Conservation (phyloP, 2,888 invertebrate species). For the Oasisia sp. region DNA sequence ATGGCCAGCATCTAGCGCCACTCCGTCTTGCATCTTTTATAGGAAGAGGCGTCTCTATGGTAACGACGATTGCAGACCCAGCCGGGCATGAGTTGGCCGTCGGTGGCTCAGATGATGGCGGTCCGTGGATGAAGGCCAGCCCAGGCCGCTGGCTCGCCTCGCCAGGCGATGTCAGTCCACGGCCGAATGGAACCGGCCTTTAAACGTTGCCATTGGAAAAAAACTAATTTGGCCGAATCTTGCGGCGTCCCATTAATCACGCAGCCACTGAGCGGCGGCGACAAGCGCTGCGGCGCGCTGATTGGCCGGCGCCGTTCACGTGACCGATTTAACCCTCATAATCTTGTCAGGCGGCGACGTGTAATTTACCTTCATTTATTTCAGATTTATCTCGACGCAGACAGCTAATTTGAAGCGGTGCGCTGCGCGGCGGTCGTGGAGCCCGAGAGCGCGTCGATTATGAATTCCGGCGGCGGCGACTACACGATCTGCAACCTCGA, state of each 20-base stretch:
- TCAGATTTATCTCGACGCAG: slow-evolving; percentile 33
- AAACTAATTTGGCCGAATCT: slow-evolving; percentile 32
- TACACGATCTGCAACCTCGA: slow-evolving; percentile 64
- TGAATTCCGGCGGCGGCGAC: slow-evolving; percentile 53
- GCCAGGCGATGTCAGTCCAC: not conserved
- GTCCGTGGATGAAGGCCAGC: not conserved
- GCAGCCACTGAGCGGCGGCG: not conserved
- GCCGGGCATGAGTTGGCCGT: slow-evolving; percentile 13
- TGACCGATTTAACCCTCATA: slow-evolving; percentile 36
- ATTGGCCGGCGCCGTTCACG: slow-evolving; percentile 35
- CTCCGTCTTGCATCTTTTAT: slow-evolving; percentile 7
- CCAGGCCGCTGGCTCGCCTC: not conserved
- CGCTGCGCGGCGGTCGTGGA: slow-evolving; percentile 17
- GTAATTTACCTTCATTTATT: slow-evolving; percentile 40
- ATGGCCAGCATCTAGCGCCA: not conserved
- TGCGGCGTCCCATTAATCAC: slow-evolving; percentile 33
- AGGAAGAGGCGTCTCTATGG: slow-evolving; percentile 17
- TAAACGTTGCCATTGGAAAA: slow-evolving; percentile 18
- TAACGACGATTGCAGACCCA: slow-evolving; percentile 4
- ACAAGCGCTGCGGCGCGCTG: slow-evolving; percentile 14
- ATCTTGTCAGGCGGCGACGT: slow-evolving; percentile 33
- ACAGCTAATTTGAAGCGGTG: slow-evolving; percentile 25
- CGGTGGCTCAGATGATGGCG: not conserved
- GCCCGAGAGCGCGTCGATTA: slow-evolving; percentile 13
- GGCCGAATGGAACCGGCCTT: slow-evolving; percentile 10